Base-by-base conservation (phyloP, 1,140 invertebrate species). In the Stegodyphus mimosarum region DNA sequence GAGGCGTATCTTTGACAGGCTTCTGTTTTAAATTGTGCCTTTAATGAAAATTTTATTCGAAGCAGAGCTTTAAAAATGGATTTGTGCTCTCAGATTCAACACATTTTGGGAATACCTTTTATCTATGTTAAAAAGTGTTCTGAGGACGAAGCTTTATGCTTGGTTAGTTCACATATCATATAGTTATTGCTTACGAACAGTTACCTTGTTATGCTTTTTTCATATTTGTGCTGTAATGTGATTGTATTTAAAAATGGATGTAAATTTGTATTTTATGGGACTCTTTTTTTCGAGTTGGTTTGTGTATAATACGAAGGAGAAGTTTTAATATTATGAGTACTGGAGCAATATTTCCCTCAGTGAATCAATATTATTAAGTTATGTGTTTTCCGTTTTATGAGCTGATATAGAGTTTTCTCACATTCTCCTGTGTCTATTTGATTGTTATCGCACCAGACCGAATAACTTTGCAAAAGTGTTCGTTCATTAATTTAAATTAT, bases 61-160 rank as follows among this genome's bases (percentile, higher is more conserved):
- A 33, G 33, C 33, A 33, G 3, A 33, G 3, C 33, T 33, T 33
- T 33, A 79, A 81, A 51, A 70, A 79, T 79, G 77, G 70, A 53
- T 79, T 55, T 70, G 15, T 17, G 52, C 7, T 55, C 70, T 50
- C 48, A 53, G 7, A 63, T 71, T 15, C 18, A 64, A 5, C 53
- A 71, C 53, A 50, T 18, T 33, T 63, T 81, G n/a, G 79, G 79
- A 17, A 81, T 81, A 60, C 79, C 79, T 6, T 18, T 17, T 50
- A 64, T 11, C 9, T 51, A 72, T 63, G 69, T 81, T 49, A 81
- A 81, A 81, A 17, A 55, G 48, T 51, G 48, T 63, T 60, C 79
- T 18, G 70, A 73, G 33, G 79, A 81, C 49, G 69, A 81, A 81
- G 79, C 79, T 17, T 73, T 81, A 81, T 81, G 79, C 79, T 72